Evolutionary conservation across 2,797 vertebrate genomes (phyloP).

Genomic region (Scleropages formosus): DNA sequence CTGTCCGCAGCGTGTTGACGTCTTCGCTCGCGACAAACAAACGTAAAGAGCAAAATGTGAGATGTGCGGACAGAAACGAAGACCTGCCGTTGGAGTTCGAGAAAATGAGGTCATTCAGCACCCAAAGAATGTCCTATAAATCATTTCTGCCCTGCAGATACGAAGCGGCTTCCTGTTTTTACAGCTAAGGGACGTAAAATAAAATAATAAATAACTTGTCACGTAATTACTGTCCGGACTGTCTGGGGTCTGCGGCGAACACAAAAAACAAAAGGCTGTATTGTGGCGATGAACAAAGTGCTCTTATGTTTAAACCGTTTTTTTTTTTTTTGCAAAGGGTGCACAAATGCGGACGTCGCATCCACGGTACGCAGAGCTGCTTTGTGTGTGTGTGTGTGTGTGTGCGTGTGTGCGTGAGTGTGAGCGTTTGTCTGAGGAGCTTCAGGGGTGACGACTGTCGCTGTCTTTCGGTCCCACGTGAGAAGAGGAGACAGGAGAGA

Average conservation of each 20-base stretch:
- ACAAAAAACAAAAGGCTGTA: not conserved
- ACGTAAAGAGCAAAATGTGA: not conserved
- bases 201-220: constrained; percentile 25
- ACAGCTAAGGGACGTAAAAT: constrained; percentile 18
- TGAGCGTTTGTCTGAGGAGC: not conserved
- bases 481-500: constrained; percentile 12
- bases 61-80: constrained; percentile 5
- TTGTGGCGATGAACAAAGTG: constrained; percentile 5
- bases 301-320: constrained; percentile 23
- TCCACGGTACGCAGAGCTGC: not conserved
- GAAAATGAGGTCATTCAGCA: constrained; percentile 17
- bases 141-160: constrained; percentile 15
- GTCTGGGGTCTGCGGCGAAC: not conserved
- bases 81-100: not conserved
- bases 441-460: constrained; percentile 7
- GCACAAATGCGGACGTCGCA: constrained; percentile 16
- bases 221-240: constrained; percentile 12
- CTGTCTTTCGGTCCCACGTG: constrained; percentile 21
- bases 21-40: not conserved
- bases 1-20: not conserved
- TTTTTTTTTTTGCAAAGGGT: not conserved
- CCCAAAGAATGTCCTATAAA: constrained; percentile 10
- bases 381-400: not conserved
- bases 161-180: constrained; percentile 25
- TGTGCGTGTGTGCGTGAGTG: too few species aligned